Evolutionary conservation across 2,888 invertebrate genomes (phyloP).

Genomic region (Hypolimnas misippus): DNA sequence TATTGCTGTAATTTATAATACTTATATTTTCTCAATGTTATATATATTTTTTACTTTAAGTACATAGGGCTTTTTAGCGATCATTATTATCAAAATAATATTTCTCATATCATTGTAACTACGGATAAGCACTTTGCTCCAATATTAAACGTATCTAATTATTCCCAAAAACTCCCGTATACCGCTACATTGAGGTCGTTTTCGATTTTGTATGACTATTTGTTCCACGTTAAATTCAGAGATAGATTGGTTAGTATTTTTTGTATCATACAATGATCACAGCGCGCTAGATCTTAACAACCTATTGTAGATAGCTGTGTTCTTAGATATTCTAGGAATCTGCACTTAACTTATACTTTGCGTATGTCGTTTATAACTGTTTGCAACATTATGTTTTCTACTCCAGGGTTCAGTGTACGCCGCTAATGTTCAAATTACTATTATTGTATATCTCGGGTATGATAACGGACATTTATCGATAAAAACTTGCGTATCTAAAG

Average conservation of each 20-base stretch:
- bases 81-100: too few species aligned
- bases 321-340: conserved; percentile 12
- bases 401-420: conserved; percentile 27
- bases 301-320: neutral
- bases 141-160: too few species aligned
- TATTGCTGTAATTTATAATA: too few species aligned
- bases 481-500: conserved; percentile 28
- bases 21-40: too few species aligned
- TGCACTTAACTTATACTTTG: conserved; percentile 17
- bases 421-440: conserved; percentile 31
- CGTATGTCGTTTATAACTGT: conserved; percentile 21
- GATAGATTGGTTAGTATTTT: neutral
- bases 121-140: too few species aligned
- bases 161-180: too few species aligned
- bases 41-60: too few species aligned
- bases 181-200: too few species aligned
- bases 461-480: conserved; percentile 25
- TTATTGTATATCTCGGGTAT: conserved; percentile 10
- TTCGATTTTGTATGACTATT: too few species aligned
- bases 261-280: neutral
- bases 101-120: too few species aligned
- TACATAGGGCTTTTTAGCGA: too few species aligned
- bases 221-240: too few species aligned
- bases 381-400: conserved; percentile 20
- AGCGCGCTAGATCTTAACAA: neutral